Base-by-base conservation (phyloP, 2,113 vertebrate species). In the Pipa parva region DNA sequence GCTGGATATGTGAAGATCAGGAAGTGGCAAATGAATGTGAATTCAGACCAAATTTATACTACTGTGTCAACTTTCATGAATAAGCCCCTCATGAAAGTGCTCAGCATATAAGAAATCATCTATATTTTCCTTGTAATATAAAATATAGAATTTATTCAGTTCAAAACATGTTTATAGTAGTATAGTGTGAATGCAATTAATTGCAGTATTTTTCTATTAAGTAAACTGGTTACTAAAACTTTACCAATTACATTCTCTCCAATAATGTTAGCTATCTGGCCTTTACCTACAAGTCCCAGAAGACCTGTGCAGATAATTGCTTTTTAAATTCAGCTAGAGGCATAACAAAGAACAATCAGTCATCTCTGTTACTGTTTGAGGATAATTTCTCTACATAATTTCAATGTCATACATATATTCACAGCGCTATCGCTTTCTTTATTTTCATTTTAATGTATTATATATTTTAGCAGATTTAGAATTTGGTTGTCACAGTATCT, bases 211-310 rank as follows among this genome's bases (percentile, higher is more conserved):
- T 68, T 68, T 59, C 45, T 60, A 46, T 60, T 60, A 59, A 39
- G 51, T 46, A 68, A 59, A 51, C 65, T 68, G 56, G 65, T 60
- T 59, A 60, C 65, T 51, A 49, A 68, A 68, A 68, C 56, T 68
- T 68, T 52, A 68, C 56, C 65, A 68, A 59, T 68, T 68, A 68
- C 65, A 68, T 59, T 68, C 60, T 42, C 59, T 68, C 65, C 65
- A 68, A 68, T 68, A 68, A 59, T 68, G 65, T 68, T 68, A 68
- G 65, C 65, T 68, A 68, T 68, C 65, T 68, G 65, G 65, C 65
- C 65, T 68, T 68, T 68, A 68, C 65, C 65, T 68, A 68, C 56
- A 68, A 68, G 24, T 68, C 65, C 65, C 65, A 51, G 52, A 68
- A 59, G 65, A 24, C 65, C 24, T 42, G n/a, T 49, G 65, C 46